phyloP scores from a whole-genome alignment of 2,888 invertebrate genomes.

The Eubasilissa splendida region DNA sequence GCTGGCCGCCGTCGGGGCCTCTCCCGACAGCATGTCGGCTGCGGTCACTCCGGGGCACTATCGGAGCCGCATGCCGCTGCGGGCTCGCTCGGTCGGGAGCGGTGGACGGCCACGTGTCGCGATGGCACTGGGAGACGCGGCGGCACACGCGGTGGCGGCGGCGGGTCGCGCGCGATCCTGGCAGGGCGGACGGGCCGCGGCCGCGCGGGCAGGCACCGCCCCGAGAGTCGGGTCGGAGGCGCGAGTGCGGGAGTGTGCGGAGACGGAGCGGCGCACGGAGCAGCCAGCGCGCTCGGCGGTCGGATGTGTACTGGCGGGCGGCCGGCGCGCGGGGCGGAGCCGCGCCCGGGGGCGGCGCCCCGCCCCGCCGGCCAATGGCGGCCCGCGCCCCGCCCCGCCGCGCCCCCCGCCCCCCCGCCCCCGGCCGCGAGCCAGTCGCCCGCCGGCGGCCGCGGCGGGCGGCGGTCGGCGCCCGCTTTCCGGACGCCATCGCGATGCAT shows the following conservation, averaged over 20 bases:
- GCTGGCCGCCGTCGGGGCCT: too few species aligned
- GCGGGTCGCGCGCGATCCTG: slow-evolving; percentile 9
- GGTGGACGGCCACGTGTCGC: slow-evolving; percentile 50
- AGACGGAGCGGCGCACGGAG: slow-evolving; percentile 50
- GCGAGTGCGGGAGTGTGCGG: slow-evolving; percentile 24
- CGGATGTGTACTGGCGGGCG: slow-evolving; percentile 72
- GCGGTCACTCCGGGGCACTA: slow-evolving; percentile 32
- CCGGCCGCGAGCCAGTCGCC: slow-evolving; percentile 36
- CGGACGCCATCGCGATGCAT: slow-evolving; percentile 38
- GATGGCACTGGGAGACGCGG: slow-evolving; percentile 7
- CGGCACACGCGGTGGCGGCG: not conserved
- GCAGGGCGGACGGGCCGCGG: too few species aligned
- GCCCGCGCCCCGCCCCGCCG: slow-evolving; percentile 61
- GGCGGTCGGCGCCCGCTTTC: not conserved
- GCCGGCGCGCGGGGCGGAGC: slow-evolving; percentile 63
- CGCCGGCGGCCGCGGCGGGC: slow-evolving; percentile 42
- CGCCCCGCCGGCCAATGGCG: slow-evolving; percentile 63
- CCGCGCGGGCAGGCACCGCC: slow-evolving; percentile 28
- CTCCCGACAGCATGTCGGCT: too few species aligned
- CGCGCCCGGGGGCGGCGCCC: slow-evolving; percentile 61
- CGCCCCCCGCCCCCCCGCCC: slow-evolving; percentile 53
- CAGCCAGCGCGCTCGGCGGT: slow-evolving; percentile 68
- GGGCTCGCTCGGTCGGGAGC: slow-evolving; percentile 27
- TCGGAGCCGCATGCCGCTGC: not conserved
- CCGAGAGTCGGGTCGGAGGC: slow-evolving; percentile 3